phyloP scores from a whole-genome alignment of 2,797 vertebrate species.

The Antrozous pallidus region DNA sequence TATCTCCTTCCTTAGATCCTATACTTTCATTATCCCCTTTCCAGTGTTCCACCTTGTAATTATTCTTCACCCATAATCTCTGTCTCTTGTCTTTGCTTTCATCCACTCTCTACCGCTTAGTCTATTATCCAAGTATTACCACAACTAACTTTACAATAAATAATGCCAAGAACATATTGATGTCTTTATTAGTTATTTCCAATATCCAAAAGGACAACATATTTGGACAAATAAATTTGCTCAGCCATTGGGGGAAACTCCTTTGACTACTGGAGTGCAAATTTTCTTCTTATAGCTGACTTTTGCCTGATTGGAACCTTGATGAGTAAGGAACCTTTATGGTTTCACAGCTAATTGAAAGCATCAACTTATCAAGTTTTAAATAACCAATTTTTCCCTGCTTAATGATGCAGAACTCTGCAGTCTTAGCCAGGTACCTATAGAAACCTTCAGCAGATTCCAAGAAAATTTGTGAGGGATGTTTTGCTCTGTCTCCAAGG shows the following conservation, averaged over 20 bases:
- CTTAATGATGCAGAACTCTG: neutral
- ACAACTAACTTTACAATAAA: neutral
- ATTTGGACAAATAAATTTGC: neutral
- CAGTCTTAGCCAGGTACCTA: neutral
- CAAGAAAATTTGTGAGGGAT: neutral
- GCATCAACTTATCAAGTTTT: conserved; percentile 7
- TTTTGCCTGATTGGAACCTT: neutral
- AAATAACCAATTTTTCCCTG: neutral
- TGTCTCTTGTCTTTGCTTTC: neutral
- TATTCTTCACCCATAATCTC: neutral
- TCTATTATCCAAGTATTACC: neutral
- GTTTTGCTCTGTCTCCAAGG: neutral
- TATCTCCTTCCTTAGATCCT: neutral
- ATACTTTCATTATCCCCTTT: neutral
- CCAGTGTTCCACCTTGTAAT: neutral
- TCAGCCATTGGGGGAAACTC: neutral
- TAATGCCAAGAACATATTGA: neutral
- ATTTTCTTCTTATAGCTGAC: neutral
- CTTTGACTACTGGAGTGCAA: neutral
- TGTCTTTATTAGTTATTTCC: neutral
- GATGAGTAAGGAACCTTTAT: neutral
- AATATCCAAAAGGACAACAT: neutral
- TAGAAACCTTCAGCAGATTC: neutral
- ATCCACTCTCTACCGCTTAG: neutral
- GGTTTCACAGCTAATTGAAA: conserved; percentile 35